Base-by-base conservation (phyloP, 2,797 vertebrate genomes). In the Sebastes kiyomatsui region DNA sequence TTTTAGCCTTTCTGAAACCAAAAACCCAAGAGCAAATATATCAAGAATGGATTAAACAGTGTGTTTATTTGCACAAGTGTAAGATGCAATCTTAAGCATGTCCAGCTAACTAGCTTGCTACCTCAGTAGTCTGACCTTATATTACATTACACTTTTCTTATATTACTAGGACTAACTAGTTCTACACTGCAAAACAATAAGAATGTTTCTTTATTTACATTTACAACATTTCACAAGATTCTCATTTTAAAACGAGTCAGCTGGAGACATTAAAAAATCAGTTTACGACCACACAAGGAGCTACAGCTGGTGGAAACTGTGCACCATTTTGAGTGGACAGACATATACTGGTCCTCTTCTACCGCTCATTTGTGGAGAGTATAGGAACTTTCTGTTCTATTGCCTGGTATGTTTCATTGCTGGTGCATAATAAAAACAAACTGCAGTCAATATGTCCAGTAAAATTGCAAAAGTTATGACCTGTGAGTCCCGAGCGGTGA, bases 31-130 rank as follows among this genome's bases (percentile, higher is more conserved):
- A 58, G 23, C 12, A 54, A 58, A 25, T 25, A 30, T 16, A 6
- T 59, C 16, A 30, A 30, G 58, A 20, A 30, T 30, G 16, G 27
- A 30, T 49, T 49, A 49, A 49, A 49, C 42, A 0, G 46, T 49
- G 46, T 49, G 42, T 46, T 56, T 56, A 0, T 59, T 28, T 59
- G 7, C 56, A 28, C 25, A 5, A 28, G 28, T 28, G 2, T 59
- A 27, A 28, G 25, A 59, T 58, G 6, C 0, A 42, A 38, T 38
- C 0, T 38, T 38, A 46, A 46, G 42, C 14, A 59, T 59, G 25
- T 58, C 23, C 3, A 14, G 13, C 23, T 16, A 25, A 58, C 0
- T 0, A 59, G 56, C 0, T 59, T 59, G 28, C 13, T 18, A 13
- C 14, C 56, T 59, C n/a, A n/a, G n/a, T n/a, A 35, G 60, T 52